Conservation (phyloP, 2,113 vertebrate genomes). For the Microtus oregoni region DNA sequence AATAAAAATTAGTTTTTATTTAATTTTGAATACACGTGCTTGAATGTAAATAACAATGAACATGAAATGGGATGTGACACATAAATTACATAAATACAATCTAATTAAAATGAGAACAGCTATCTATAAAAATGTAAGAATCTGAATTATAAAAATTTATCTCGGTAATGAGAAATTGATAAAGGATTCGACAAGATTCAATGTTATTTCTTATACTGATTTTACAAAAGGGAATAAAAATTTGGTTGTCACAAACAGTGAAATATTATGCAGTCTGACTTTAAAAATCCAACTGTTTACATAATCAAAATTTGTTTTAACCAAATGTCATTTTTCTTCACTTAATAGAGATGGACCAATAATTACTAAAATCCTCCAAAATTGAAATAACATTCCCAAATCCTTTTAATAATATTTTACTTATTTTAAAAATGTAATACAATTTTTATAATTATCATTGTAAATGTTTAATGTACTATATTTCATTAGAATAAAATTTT, state of each 20-base stretch:
- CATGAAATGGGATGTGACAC: too few species aligned
- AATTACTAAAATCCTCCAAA: background rate
- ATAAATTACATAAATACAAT: background rate
- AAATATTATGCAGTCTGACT: background rate
- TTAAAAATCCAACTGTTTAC: background rate
- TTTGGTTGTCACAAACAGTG: background rate
- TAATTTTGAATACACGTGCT: background rate
- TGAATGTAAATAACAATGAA: background rate
- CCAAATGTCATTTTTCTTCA: background rate
- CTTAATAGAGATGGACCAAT: rapidly evolving
- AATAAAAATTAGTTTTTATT: background rate
- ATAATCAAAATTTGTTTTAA: background rate
- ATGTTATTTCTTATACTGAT: background rate
- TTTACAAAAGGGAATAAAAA: background rate
- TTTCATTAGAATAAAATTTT: background rate
- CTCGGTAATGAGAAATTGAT: background rate
- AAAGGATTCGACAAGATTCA: background rate
- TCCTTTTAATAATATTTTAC: background rate
- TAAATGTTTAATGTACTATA: background rate
- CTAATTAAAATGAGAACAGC: background rate
- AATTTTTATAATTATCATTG: background rate
- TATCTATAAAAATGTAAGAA: background rate
- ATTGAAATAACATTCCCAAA: background rate
- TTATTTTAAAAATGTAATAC: background rate
- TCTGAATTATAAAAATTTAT: background rate